A percentile compares a stretch with the other conserved stretches of the same genome.
Conservation (phyloP, 2,113 vertebrate species). For the Callopanchax toddi region DNA sequence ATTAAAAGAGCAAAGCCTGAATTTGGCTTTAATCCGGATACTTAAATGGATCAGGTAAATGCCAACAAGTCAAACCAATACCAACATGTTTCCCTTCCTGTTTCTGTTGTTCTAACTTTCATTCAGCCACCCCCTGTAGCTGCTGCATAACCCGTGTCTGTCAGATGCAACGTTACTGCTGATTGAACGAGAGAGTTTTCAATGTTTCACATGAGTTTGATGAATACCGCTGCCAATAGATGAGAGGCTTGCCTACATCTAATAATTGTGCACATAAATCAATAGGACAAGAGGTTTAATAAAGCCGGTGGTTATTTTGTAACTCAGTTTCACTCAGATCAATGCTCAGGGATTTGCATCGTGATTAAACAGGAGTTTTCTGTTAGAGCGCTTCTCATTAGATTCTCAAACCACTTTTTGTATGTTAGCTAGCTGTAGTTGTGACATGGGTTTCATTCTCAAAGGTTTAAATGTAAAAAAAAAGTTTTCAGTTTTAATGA, state of each 20-base stretch:
- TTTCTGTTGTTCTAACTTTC: too few species aligned
- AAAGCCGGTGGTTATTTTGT: slow-evolving; percentile 42
- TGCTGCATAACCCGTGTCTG: background rate
- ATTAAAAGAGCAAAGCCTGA: too few species aligned
- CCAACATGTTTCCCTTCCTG: too few species aligned
- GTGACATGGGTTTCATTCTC: background rate
- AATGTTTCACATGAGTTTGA: slow-evolving; percentile 7
- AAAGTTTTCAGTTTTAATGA: background rate
- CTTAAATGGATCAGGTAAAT: too few species aligned
- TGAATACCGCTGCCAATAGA: slow-evolving; percentile 14
- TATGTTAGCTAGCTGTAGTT: background rate
- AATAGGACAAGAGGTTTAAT: slow-evolving; percentile 51
- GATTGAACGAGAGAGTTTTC: slow-evolving; percentile 21
- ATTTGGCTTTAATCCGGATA: too few species aligned
- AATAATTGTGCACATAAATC: slow-evolving; percentile 45
- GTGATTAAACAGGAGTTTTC: slow-evolving; percentile 2
- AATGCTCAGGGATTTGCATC: slow-evolving; percentile 3
- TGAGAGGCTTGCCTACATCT: slow-evolving; percentile 24
- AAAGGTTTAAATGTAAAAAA: background rate
- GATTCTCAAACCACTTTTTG: background rate
- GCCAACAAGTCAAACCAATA: too few species aligned
- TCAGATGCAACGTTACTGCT: slow-evolving; percentile 14
- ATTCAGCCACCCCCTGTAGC: background rate
- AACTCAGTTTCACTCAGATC: slow-evolving; percentile 14
- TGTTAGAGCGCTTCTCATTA: background rate